Conservation (phyloP, 2,888 invertebrate species). For the Tenthredo mesomela region DNA sequence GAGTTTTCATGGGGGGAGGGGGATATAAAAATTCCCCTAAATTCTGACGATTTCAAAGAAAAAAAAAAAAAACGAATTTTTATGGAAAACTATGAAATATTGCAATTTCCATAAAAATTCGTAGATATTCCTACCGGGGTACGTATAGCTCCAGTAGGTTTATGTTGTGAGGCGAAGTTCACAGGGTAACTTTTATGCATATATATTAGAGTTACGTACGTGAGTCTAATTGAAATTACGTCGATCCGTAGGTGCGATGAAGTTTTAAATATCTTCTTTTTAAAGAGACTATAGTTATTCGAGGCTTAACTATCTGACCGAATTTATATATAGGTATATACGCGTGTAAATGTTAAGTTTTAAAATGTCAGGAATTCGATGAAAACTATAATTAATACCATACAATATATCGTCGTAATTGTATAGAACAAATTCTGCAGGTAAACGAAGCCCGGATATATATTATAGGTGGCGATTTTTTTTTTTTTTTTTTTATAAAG, state of each 20-base stretch:
- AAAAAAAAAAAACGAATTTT: neutral
- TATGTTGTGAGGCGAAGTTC: too few relatives aligned
- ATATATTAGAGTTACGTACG: neutral
- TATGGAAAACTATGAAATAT: neutral
- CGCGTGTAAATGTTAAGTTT: neutral
- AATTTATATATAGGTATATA: neutral
- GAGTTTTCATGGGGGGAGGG: too few relatives aligned
- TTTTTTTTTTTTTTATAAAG: neutral
- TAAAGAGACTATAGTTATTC: neutral
- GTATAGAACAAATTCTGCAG: neutral
- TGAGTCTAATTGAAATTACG: neutral
- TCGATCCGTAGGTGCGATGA: neutral
- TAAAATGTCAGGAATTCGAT: slow-evolving; percentile 33
- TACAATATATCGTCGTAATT: neutral
- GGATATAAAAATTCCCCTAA: neutral
- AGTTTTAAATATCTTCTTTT: neutral
- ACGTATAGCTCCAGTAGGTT: too few relatives aligned
- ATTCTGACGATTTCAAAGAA: neutral
- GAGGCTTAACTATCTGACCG: neutral
- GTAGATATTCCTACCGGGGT: neutral
- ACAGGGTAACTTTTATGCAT: neutral
- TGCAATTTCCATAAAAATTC: neutral
- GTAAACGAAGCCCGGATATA: neutral
- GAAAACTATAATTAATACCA: neutral
- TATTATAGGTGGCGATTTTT: neutral